Base-by-base conservation (phyloP, 1,140 invertebrate species). In the Pseudobourletiella spinata region DNA sequence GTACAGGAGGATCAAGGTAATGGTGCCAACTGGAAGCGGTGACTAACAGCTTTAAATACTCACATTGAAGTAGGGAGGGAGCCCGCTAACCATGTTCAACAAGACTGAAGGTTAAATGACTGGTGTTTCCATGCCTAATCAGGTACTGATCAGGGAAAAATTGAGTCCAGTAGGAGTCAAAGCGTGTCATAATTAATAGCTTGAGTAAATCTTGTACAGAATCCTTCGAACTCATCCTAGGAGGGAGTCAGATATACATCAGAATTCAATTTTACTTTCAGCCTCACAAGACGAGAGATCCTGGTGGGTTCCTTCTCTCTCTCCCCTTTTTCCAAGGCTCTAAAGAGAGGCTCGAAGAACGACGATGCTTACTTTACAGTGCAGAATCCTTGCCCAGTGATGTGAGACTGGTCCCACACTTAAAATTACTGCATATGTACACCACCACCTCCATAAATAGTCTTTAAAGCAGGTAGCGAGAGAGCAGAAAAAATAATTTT, bases 181-280 rank as follows among this genome's bases (percentile, higher is more conserved):
- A 54, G 25, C 16, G 50, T 30, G 50, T 54, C 28, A 54, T 54
- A 54, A 54, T 54, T 54, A 54, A 54, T 54, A 54, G 50, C 25
- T 54, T 3, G 50, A 54, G 50, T 54, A 54, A 54, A 54, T 30
- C 24, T 26, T 15, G 20, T 28, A 54, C 26, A 8, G 25, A 30
- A 26, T 54, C 28, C 50, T 8, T 30, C 28, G 50, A 54, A 54
- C 3, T 54, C 50, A 26, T 54, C 24, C 6, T 28, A 8, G 50
- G 50, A 54, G 50, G 25, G 24, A 30, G 50, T 11, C 50, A 15
- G 50, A 54, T 54, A 54, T 26, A 30, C 50, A 54, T 54, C 50
- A 54, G 20, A 54, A 30, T 48, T 48, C 11, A 48, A 48, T 48
- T 48, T 48, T 48, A 48, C 44, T 48, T 22, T 48, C 44, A 48